Evolutionary conservation across 1,140 invertebrate genomes (phyloP).

Genomic region (Pseudomyrmex gracilis): DNA sequence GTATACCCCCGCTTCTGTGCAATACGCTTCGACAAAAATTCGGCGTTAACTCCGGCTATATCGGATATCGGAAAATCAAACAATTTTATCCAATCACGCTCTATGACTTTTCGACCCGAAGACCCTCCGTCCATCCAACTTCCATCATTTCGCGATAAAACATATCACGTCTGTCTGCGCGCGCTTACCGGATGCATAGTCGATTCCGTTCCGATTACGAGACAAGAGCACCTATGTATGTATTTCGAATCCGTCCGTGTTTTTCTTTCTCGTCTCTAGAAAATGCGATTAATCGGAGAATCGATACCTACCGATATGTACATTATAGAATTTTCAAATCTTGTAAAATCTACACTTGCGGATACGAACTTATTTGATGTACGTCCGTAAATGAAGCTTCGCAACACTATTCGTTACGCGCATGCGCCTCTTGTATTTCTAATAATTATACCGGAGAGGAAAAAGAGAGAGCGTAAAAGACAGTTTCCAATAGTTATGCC

Average conservation of each 20-base stretch:
- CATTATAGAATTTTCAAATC: not conserved
- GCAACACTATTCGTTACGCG: not conserved
- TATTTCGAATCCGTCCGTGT: slow-evolving; percentile 5
- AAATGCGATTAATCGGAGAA: slow-evolving; percentile 6
- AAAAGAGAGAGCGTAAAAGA: slow-evolving; percentile 8
- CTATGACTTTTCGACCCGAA: slow-evolving; percentile 56
- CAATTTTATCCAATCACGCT: slow-evolving; percentile 55
- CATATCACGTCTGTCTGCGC: slow-evolving; percentile 13
- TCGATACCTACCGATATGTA: not conserved
- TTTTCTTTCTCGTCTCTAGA: not conserved
- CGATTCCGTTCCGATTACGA: slow-evolving; percentile 25
- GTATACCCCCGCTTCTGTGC: slow-evolving; percentile 2
- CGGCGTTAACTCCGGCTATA: slow-evolving; percentile 54
- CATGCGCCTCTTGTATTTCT: not conserved
- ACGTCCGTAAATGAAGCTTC: not conserved
- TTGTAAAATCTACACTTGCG: not conserved
- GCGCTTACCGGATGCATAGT: slow-evolving; percentile 22
- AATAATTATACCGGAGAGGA: slow-evolving; percentile 22
- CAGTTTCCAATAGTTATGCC: slow-evolving; percentile 38
- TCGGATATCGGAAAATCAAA: slow-evolving; percentile 61
- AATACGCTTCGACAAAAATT: slow-evolving; percentile 43
- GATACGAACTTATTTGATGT: not conserved
- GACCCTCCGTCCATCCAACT: slow-evolving; percentile 42
- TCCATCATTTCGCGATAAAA: slow-evolving; percentile 41
- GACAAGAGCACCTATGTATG: not conserved